Conservation (phyloP, 1,140 invertebrate species). For the Tetraneura akinire region DNA sequence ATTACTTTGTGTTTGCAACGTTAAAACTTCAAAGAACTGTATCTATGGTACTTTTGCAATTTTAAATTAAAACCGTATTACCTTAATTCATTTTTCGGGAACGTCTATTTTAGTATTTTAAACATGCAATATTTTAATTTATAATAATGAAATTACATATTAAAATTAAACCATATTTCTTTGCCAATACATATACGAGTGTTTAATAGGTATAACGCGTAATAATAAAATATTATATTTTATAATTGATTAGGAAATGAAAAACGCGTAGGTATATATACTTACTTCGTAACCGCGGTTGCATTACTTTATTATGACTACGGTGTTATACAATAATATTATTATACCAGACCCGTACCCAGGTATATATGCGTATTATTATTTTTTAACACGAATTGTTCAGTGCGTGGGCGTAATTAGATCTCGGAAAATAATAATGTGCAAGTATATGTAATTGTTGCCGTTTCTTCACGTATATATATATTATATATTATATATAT, state of each 20-base stretch:
- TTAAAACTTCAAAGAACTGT: too few species aligned
- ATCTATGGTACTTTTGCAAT: too few species aligned
- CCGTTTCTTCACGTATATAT: constrained; percentile 19
- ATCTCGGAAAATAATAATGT: constrained; percentile 4
- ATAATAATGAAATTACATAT: too few species aligned
- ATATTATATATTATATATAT: background rate
- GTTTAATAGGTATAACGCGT: too few species aligned
- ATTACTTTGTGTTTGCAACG: background rate
- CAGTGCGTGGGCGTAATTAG: constrained; percentile 38
- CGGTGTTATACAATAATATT: background rate
- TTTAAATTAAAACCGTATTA: too few species aligned
- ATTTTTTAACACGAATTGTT: background rate
- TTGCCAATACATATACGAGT: too few species aligned
- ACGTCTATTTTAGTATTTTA: too few species aligned
- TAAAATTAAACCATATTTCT: too few species aligned
- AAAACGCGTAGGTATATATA: background rate
- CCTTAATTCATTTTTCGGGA: too few species aligned
- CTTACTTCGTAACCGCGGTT: constrained; percentile 34
- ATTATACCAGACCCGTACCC: background rate
- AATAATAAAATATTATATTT: background rate
- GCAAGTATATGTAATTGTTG: background rate
- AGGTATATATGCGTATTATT: background rate
- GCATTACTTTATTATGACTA: constrained; percentile 2
- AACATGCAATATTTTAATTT: too few species aligned
- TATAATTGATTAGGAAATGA: constrained; percentile 32